phyloP scores from a whole-genome alignment of 2,888 invertebrate genomes.

The Zhengitettix transpicula region DNA sequence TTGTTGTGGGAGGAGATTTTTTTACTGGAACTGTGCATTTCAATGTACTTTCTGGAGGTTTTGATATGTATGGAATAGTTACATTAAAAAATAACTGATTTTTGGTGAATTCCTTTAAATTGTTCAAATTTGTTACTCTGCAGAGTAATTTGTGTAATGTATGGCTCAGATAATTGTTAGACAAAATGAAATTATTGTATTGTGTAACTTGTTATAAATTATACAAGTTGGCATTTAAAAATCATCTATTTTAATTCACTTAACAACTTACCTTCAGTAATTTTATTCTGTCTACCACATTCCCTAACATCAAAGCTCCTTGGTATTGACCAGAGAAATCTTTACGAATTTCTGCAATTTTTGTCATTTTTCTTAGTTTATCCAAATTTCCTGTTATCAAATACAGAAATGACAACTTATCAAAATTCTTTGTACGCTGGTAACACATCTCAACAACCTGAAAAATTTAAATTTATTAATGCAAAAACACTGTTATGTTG shows the following conservation, averaged over 20 bases:
- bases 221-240: too few species aligned
- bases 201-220: too few species aligned
- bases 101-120: too few species aligned
- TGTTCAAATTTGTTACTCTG: too few species aligned
- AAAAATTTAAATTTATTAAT: background rate
- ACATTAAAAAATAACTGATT: too few species aligned
- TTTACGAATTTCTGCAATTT: conserved; percentile 96
- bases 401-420: conserved; percentile 94
- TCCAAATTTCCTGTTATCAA: conserved; percentile 96
- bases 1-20: too few species aligned
- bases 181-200: too few species aligned
- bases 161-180: too few species aligned
- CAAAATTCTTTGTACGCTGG: conserved; percentile 97
- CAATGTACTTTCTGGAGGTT: too few species aligned
- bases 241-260: background rate
- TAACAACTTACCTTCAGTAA: conserved; percentile 40
- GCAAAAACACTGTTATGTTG: background rate
- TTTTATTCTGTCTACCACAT: conserved; percentile 74
- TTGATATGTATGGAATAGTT: too few species aligned
- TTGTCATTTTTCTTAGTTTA: conserved; percentile 95
- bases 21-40: too few species aligned
- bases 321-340: conserved; percentile 95
- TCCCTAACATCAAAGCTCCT: conserved; percentile 81
- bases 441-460: conserved; percentile 96
- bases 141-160: too few species aligned